A percentile compares a stretch with the other conserved stretches of the same genome.
These are phyloP conservation scores for Fragariocoptes setiger DNA, from an alignment of 1,140 invertebrate genomes.

Conservation along the genomic window DNA sequence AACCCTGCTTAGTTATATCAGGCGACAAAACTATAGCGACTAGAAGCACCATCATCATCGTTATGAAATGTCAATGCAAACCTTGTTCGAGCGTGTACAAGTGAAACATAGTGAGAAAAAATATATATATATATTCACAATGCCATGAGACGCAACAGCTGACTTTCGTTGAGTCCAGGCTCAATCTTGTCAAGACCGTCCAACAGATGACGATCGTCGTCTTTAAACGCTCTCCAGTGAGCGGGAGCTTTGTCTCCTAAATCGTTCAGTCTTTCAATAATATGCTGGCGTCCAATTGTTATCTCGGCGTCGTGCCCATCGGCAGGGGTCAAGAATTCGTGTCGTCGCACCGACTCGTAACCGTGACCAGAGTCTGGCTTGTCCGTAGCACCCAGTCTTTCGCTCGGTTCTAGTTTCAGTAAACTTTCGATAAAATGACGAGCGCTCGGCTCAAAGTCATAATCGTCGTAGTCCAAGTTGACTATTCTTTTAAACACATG, in stretches of 20 bases:
- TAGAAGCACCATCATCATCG: too few species aligned
- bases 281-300: neutral
- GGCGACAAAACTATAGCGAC: too few species aligned
- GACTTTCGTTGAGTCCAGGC: slow-evolving; percentile 47
- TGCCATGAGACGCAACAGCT: slow-evolving; percentile 37
- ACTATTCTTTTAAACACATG: slow-evolving; percentile 85
- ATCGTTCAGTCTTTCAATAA: neutral
- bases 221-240: slow-evolving; percentile 18
- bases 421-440: slow-evolving; percentile 59
- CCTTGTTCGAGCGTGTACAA: too few species aligned
- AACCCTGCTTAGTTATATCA: too few species aligned
- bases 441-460: slow-evolving; percentile 48
- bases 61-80: too few species aligned
- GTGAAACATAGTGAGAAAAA: too few species aligned
- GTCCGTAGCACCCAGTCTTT: slow-evolving; percentile 53
- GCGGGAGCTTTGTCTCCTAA: neutral
- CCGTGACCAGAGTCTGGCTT: slow-evolving; percentile 20
- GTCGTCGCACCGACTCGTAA: slow-evolving; percentile 46
- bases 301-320: too few species aligned
- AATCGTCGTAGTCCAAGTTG: slow-evolving; percentile 63
- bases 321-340: slow-evolving; percentile 48
- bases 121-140: too few species aligned
- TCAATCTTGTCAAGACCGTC: slow-evolving; percentile 38
- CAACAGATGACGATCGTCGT: too few species aligned
- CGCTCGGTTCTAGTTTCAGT: slow-evolving; percentile 39